Evolutionary conservation across 2,797 vertebrate species (phyloP), one percentile per base, ranked within the genome.

Genomic region (Acrossocheilus fasciatus): DNA sequence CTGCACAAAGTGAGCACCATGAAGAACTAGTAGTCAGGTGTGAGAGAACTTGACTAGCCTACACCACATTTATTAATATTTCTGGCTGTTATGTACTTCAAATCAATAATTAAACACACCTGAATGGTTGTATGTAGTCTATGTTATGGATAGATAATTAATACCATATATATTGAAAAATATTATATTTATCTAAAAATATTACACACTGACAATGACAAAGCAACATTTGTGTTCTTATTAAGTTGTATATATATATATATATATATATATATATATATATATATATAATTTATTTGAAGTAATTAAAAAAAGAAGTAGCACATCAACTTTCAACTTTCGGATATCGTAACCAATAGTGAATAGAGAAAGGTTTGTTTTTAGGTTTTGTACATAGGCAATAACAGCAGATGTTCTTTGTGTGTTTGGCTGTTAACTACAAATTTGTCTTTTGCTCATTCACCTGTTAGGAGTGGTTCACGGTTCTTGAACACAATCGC

Each of bases 391-490:
- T 7, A 6, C 23, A 26, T 26, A 14, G 14, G 8, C 57, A 62
- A 64, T 6, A 54, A 77, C 34, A n/a, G 52, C 34, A 72, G 81
- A 57, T 47, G 11, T 52, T 47, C 30, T n/a, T 50, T 36, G 68
- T n/a, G 23, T 20, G 17, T 64, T 15, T 34, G 10, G 43, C 43
- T 68, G 43, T 47, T 52, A 76, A 87, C 47, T 52, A 30, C 68
- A 39, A 75, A 59, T 69, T n/a, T 76, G 14, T 45, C 23, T 70
- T 34, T 64, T 8, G 18, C 59, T 59, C 34, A 11, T 83, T 57
- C 34, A 39, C 66, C 17, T 39, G 17, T 83, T 91, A 98, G 97
- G 97, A 96, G 68, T 98, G 97, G 97, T 98, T 98, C 94, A 97
- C 91, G 0, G 96, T 98, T 30, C 96, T 94, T 0, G 97, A 98